phyloP scores from a whole-genome alignment of 2,797 vertebrate genomes.

The Uromys caudimaculatus region DNA sequence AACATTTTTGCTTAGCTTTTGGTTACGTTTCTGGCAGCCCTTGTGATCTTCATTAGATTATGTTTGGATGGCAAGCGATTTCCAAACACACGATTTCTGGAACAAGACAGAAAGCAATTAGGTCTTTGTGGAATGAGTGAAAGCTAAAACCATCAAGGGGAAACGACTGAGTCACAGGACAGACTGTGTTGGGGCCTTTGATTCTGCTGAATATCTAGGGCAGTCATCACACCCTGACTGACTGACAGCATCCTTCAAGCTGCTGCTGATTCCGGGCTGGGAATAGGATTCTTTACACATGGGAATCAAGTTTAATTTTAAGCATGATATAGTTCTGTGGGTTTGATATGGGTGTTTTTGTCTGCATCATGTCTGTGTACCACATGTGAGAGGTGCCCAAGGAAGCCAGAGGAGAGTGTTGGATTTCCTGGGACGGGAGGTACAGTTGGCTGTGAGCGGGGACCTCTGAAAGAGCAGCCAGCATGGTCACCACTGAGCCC shows the following conservation, averaged over 20 bases:
- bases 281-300: background rate
- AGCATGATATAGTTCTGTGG: background rate
- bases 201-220: constrained; percentile 21
- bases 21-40: constrained; percentile 5
- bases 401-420: too few species aligned
- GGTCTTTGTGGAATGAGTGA: constrained; percentile 25
- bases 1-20: constrained; percentile 2
- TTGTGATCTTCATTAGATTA: constrained; percentile 45
- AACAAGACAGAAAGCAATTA: constrained; percentile 20
- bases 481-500: background rate
- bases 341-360: background rate
- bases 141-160: constrained; percentile 39
- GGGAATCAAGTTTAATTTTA: background rate
- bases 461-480: background rate
- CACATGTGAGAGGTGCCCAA: background rate
- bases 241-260: constrained; percentile 14
- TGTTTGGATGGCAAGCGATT: constrained; percentile 45
- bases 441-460: background rate
- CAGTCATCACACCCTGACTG: background rate
- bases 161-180: constrained; percentile 16
- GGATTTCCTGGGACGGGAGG: background rate
- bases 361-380: background rate
- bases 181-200: background rate
- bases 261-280: background rate
- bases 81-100: constrained; percentile 19